Percentiles rank a stretch among this genome's conserved stretches.
phyloP scores from a whole-genome alignment of 2,888 invertebrate species.

The Tiliacea citrago region DNA sequence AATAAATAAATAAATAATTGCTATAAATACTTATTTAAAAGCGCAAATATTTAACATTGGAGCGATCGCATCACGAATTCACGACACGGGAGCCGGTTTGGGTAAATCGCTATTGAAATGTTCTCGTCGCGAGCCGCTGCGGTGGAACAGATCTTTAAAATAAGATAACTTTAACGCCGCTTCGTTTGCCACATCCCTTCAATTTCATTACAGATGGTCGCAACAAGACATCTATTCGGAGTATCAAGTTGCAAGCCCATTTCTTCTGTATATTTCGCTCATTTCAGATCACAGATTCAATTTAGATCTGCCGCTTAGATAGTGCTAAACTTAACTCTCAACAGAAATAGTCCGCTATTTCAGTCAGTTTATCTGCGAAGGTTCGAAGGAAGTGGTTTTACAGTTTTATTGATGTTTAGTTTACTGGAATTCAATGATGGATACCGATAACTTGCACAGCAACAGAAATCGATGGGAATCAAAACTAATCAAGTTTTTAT shows the following conservation, averaged over 20 bases:
- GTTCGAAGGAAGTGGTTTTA: conserved; percentile 63
- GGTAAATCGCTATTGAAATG: conserved; percentile 84
- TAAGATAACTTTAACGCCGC: conserved; percentile 72
- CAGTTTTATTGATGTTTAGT: conserved; percentile 64
- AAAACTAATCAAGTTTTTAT: conserved; percentile 68
- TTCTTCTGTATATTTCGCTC: conserved; percentile 79
- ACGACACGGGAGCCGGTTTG: conserved; percentile 81
- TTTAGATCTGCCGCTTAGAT: conserved; percentile 83
- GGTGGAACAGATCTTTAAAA: conserved; percentile 73
- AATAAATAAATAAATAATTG: no score
- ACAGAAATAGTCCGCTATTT: conserved; percentile 78
- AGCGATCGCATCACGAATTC: conserved; percentile 76
- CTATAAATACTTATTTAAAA: conserved; percentile 65
- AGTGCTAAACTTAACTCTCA: conserved; percentile 71
- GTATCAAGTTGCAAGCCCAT: conserved; percentile 77
- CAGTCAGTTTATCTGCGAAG: conserved; percentile 72
- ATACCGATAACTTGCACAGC: conserved; percentile 66
- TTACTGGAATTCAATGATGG: conserved; percentile 51
- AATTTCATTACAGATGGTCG: conserved; percentile 77
- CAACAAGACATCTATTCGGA: conserved; percentile 71
- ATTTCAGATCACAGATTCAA: conserved; percentile 82
- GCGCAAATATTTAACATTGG: conserved; percentile 72
- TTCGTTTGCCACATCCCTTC: conserved; percentile 73
- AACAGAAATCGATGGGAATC: conserved; percentile 63
- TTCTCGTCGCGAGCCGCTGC: conserved; percentile 71